Conservation (phyloP, 1,140 invertebrate species). For the Aphelenchoides fujianensis region DNA sequence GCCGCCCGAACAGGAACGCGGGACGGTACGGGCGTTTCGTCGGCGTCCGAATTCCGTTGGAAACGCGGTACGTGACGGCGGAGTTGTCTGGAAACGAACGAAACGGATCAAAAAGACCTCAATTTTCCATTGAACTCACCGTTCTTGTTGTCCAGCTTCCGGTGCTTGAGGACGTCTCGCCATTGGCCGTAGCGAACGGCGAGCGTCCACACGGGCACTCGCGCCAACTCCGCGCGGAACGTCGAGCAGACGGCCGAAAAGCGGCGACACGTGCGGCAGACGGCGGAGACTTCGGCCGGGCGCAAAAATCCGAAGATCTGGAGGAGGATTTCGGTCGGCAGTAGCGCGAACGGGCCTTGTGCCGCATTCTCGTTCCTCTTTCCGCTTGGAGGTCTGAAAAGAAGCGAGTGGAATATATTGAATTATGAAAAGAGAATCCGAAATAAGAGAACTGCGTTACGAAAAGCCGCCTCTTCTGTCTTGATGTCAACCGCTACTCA, state of each 20-base stretch:
- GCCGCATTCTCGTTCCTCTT: neutral
- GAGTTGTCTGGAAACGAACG: neutral
- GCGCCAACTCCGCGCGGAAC: neutral
- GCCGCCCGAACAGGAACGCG: neutral
- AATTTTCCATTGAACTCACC: neutral
- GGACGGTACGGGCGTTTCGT: neutral
- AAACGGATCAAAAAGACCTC: neutral
- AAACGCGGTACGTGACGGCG: neutral
- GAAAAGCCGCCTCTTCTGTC: too few species aligned
- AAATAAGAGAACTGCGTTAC: too few species aligned
- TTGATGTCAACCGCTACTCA: neutral
- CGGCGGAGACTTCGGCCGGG: neutral
- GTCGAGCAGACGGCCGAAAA: neutral
- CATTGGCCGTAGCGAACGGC: slow-evolving; percentile 4
- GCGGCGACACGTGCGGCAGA: neutral
- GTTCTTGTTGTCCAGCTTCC: too few species aligned
- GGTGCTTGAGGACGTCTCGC: slow-evolving; percentile 1
- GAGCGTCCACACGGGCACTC: neutral
- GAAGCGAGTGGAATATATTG: too few species aligned
- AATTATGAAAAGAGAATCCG: too few species aligned
- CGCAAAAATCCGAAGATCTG: neutral
- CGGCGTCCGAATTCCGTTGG: neutral
- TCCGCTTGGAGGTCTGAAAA: neutral
- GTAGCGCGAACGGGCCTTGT: neutral
- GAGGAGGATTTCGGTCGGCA: slow-evolving; percentile 4